These are phyloP conservation scores for Blennius ocellaris DNA, from an alignment of 2,113 vertebrate genomes.

Conservation along the genomic window DNA sequence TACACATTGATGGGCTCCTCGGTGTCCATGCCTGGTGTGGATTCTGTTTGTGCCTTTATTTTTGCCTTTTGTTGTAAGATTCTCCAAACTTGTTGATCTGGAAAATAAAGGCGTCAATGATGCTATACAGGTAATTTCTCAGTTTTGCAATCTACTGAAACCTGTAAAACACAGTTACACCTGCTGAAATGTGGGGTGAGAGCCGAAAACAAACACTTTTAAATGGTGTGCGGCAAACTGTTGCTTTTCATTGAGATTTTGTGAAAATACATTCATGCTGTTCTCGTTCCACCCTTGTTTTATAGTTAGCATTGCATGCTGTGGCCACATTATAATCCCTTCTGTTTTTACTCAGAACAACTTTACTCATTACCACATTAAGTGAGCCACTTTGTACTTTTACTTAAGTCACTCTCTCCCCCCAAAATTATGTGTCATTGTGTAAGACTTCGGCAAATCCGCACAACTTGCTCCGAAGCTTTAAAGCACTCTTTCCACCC, in stretches of 20 bases:
- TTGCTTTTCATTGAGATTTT: background rate
- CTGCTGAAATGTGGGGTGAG: background rate
- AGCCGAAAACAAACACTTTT: background rate
- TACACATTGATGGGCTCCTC: constrained; percentile 51
- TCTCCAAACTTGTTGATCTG: background rate
- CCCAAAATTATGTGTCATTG: background rate
- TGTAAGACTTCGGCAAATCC: constrained; percentile 17
- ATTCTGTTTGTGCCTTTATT: background rate
- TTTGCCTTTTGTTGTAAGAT: background rate
- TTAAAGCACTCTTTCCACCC: constrained; percentile 9
- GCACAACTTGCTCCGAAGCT: constrained; percentile 17
- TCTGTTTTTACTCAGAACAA: background rate
- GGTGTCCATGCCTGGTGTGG: background rate
- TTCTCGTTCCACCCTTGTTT: background rate
- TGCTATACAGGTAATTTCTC: background rate
- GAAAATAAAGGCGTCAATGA: background rate
- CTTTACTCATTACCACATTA: background rate
- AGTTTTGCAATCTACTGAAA: background rate
- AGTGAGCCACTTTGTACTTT: constrained; percentile 2
- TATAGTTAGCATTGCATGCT: background rate
- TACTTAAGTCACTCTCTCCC: background rate
- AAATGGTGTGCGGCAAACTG: background rate
- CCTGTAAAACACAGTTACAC: background rate
- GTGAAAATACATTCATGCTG: background rate
- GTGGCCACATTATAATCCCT: background rate